A percentile compares a stretch with the other conserved stretches of the same genome.
Conservation (phyloP, 2,113 vertebrate species). For the Urocynchramus pylzowi region DNA sequence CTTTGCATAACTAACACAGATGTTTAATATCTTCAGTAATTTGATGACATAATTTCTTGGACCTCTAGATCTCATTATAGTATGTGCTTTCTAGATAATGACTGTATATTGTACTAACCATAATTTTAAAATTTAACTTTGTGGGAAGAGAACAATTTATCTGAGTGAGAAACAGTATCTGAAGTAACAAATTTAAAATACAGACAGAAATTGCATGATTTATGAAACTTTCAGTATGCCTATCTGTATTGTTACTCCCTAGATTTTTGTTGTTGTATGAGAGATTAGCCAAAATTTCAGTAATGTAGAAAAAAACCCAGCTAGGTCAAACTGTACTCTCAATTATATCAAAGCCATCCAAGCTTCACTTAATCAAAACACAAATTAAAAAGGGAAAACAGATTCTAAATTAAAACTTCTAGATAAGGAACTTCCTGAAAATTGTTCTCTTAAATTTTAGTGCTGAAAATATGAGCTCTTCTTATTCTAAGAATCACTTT, state of each 20-base stretch:
- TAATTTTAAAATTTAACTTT: not conserved
- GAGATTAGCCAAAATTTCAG: not conserved
- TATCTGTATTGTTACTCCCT: not conserved
- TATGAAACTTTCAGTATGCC: not conserved
- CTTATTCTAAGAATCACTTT: not conserved
- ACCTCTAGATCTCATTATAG: not conserved
- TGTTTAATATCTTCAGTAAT: slow-evolving; percentile 10
- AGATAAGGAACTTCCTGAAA: slow-evolving; percentile 14
- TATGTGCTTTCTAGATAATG: not conserved
- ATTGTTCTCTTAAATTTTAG: not conserved
- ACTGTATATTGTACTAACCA: not conserved
- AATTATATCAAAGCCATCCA: not conserved
- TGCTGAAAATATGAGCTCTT: not conserved
- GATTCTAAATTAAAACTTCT: not conserved
- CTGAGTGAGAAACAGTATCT: not conserved
- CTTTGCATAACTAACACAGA: not conserved
- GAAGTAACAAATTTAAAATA: not conserved
- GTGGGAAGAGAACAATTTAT: not conserved
- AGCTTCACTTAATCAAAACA: not conserved
- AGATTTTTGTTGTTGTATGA: not conserved
- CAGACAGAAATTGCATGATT: not conserved
- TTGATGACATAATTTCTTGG: not conserved
- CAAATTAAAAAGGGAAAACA: not conserved
- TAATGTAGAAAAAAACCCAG: not conserved
- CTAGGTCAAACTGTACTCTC: not conserved